Base-by-base conservation (phyloP, 2,797 vertebrate genomes). In the Natrix natrix region DNA sequence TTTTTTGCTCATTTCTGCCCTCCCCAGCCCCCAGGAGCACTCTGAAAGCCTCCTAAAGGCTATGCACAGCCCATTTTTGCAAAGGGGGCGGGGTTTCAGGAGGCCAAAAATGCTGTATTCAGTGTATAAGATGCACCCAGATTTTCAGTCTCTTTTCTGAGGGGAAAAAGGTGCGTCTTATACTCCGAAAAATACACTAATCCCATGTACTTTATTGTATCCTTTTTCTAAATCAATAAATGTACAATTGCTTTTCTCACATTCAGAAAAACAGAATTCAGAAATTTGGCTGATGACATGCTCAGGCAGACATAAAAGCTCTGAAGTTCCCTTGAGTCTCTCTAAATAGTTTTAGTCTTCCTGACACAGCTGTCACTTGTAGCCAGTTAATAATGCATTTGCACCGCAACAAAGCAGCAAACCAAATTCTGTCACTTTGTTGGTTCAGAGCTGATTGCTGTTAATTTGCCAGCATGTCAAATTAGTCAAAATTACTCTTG, bases 401-500 rank as follows among this genome's bases (percentile, higher is more conserved):
- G 37, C 37, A 17, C 3, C 0, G 63, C 88, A 52, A 20, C 63
- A n/a, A 78, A n/a, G 13, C 88, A 78, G 83, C 63, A 88, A n/a
- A 89, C 69, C 37, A 60, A 56, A 17, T 52, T 87, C 37, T 6
- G 78, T 87, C 66, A 90, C 55, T 55, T 93, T 95, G 92, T 93
- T 78, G 89, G 26, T 88, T 78, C 12, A 93, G 91, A 95, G 52
- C 66, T 90, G 94, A 63, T 61, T 95, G 91, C 86, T 57, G 92
- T 93, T 95, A 94, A 96, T 96, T 96, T 93, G 78, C 43, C 91
- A 95, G 17, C 78, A 95, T 92, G 61, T 91, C 86, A 94, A 92
- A 95, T 95, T 89, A 95, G 86, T 88, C 94, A 74, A 54, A 94
- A 95, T 95, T 95, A 94, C 91, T 94, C 87, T 90, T 94, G 94